These are phyloP conservation scores for Denticeps clupeoides DNA, from an alignment of 2,797 vertebrate species.

Conservation along the genomic window DNA sequence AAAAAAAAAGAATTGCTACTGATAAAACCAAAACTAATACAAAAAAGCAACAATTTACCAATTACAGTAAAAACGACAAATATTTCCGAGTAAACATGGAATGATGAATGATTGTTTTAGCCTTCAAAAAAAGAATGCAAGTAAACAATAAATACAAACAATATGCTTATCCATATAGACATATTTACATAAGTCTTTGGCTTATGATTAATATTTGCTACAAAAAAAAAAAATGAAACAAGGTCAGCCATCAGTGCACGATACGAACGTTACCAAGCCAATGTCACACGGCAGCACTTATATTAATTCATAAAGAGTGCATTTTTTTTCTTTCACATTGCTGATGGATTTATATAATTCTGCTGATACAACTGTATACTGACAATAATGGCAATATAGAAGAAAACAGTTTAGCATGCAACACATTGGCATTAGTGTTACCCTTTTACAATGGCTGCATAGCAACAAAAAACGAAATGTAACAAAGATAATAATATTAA, in stretches of 20 bases:
- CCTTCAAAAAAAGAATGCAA: constrained; percentile 85
- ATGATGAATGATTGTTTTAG: constrained; percentile 77
- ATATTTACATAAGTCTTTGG: constrained; percentile 99
- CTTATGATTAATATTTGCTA: constrained; percentile 88
- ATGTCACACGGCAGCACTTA: constrained; percentile 61
- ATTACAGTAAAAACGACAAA: constrained; percentile 73
- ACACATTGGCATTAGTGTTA: constrained; percentile 48
- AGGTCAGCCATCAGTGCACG: constrained; percentile 82
- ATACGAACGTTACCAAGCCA: constrained; percentile 65
- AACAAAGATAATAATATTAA: constrained; percentile 21
- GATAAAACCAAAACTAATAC: constrained; percentile 67
- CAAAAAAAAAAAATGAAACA: constrained; percentile 61
- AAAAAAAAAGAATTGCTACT: constrained; percentile 58
- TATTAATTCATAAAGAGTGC: constrained; percentile 55
- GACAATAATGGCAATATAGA: constrained; percentile 29
- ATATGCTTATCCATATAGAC: constrained; percentile 98
- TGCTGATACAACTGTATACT: constrained; percentile 22
- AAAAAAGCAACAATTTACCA: constrained; percentile 72
- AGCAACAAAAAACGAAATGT: constrained; percentile 34
- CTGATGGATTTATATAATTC: constrained; percentile 21
- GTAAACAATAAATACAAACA: constrained; percentile 99
- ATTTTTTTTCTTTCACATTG: constrained; percentile 30
- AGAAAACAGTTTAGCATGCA: constrained; percentile 58
- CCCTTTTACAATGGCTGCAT: constrained; percentile 46
- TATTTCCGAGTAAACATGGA: constrained; percentile 69